These are phyloP conservation scores for Phyto melanocephala DNA, from an alignment of 2,888 invertebrate species.

Conservation along the genomic window DNA sequence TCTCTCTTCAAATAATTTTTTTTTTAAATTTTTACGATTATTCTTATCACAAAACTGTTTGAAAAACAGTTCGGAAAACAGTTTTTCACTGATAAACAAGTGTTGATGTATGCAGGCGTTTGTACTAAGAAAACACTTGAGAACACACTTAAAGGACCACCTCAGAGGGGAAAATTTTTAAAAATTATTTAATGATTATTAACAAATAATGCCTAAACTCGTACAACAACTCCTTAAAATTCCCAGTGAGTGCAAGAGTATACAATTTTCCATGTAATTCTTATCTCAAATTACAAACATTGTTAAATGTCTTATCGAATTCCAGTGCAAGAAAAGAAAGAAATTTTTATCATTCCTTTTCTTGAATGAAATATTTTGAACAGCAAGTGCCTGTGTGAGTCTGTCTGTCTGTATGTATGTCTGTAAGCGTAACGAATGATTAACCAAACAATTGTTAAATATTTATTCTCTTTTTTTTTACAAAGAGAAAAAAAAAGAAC, in stretches of 20 bases:
- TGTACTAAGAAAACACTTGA: neutral
- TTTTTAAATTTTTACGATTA: no score
- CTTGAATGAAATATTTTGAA: slow-evolving; percentile 3
- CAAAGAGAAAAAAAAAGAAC: no score
- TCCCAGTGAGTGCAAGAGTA: neutral
- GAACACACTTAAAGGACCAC: slow-evolving; percentile 16
- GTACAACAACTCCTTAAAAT: neutral
- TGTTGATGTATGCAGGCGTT: neutral
- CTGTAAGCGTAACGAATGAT: neutral
- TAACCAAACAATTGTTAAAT: neutral
- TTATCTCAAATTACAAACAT: slow-evolving; percentile 47
- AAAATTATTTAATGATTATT: neutral
- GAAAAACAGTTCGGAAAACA: neutral
- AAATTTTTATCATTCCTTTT: neutral
- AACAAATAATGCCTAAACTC: neutral
- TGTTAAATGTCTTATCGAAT: slow-evolving; percentile 26
- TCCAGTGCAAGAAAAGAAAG: neutral
- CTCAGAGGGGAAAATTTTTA: neutral
- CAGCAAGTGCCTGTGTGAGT: slow-evolving; percentile 25
- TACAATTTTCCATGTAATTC: slow-evolving; percentile 17
- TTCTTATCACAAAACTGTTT: neutral
- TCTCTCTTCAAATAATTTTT: no score
- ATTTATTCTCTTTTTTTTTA: neutral
- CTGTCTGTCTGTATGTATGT: slow-evolving; percentile 9
- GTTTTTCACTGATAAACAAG: slow-evolving; percentile 4